Percentiles rank a stretch among this genome's conserved stretches.
These are phyloP conservation scores for Liodrosophila aerea DNA, from an alignment of 2,888 invertebrate genomes.

Conservation along the genomic window DNA sequence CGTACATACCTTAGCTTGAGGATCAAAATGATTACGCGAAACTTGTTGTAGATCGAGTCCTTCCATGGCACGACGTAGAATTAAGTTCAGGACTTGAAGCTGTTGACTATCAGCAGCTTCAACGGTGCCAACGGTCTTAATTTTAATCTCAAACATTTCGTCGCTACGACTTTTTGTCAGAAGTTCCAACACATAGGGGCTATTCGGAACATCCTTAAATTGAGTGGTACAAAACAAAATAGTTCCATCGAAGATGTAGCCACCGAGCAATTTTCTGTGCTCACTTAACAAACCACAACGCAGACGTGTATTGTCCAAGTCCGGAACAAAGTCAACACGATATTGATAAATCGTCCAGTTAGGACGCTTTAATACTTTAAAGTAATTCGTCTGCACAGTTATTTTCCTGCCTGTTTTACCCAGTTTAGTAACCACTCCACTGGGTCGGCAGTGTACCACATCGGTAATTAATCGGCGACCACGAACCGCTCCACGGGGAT, in stretches of 20 bases:
- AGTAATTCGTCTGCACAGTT: conserved; percentile 87
- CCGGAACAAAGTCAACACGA: conserved; percentile 88
- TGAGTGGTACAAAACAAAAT: conserved; percentile 86
- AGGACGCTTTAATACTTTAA: conserved; percentile 85
- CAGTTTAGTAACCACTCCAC: conserved; percentile 57
- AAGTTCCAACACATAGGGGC: conserved; percentile 84
- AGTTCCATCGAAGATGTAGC: conserved; percentile 90
- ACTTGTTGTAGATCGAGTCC: conserved; percentile 87
- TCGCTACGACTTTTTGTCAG: conserved; percentile 84
- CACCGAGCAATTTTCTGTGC: conserved; percentile 84
- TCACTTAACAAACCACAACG: conserved; percentile 85
- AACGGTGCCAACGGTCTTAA: conserved; percentile 86
- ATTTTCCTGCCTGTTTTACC: conserved; percentile 84
- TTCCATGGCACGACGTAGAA: conserved; percentile 85
- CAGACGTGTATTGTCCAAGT: conserved; percentile 86
- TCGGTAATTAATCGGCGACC: conserved; percentile 77
- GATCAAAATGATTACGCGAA: conserved; percentile 89
- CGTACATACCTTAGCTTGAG: conserved; percentile 85
- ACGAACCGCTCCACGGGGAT: conserved; percentile 76
- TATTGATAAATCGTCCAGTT: conserved; percentile 90
- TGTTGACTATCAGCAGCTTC: conserved; percentile 87
- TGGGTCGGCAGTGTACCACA: conserved; percentile 73
- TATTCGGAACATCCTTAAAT: conserved; percentile 71
- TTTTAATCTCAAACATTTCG: conserved; percentile 84
- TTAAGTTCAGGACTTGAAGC: conserved; percentile 90